Evolutionary conservation across 2,888 invertebrate genomes (phyloP).

Genomic region (Cheilosia variabilis): DNA sequence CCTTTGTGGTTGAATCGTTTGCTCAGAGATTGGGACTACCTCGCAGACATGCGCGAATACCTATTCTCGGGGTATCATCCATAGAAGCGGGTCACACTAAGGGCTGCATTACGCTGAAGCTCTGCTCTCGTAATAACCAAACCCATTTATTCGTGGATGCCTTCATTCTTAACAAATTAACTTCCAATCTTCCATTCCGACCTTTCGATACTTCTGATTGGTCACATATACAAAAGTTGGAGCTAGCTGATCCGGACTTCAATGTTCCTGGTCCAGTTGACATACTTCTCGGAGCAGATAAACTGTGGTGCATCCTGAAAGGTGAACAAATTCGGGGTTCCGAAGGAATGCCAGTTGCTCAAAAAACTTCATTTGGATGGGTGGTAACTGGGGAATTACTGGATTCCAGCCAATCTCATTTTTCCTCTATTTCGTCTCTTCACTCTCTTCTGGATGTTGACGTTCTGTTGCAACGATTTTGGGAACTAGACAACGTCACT

Average conservation of each 20-base stretch:
- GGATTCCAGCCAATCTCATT: neutral
- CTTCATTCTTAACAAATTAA: neutral
- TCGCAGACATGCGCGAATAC: slow-evolving; percentile 8
- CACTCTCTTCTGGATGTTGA: slow-evolving; percentile 39
- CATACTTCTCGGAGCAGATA: slow-evolving; percentile 58
- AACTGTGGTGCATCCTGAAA: slow-evolving; percentile 53
- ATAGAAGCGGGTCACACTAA: slow-evolving; percentile 16
- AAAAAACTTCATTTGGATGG: slow-evolving; percentile 65
- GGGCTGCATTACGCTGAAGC: neutral
- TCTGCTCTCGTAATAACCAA: neutral
- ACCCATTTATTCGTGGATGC: neutral
- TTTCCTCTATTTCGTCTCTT: slow-evolving; percentile 6
- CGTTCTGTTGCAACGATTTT: slow-evolving; percentile 28
- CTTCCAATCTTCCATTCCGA: neutral
- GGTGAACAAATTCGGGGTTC: slow-evolving; percentile 35
- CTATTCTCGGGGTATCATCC: slow-evolving; percentile 5
- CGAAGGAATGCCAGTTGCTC: slow-evolving; percentile 22
- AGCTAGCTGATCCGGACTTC: slow-evolving; percentile 62
- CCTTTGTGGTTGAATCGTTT: slow-evolving; percentile 14
- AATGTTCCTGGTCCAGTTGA: slow-evolving; percentile 56
- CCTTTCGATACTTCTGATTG: neutral
- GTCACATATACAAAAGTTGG: neutral
- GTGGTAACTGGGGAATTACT: slow-evolving; percentile 32
- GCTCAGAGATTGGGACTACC: slow-evolving; percentile 6
- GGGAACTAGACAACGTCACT: slow-evolving; percentile 46